Base-by-base conservation (phyloP, 2,888 invertebrate genomes). In the Pammene fasciana region DNA sequence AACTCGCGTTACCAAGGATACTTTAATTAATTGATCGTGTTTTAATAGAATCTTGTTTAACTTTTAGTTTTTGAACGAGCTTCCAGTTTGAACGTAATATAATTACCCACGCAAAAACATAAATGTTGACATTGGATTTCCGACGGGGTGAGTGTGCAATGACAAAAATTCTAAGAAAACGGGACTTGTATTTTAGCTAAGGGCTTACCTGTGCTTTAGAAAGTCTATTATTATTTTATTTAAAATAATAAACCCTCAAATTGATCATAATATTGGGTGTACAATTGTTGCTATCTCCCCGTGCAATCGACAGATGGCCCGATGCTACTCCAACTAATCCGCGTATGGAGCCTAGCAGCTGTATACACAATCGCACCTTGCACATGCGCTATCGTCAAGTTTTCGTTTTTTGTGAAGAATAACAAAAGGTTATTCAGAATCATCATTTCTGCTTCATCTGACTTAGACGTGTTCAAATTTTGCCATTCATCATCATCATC, bases 291-390 rank as follows among this genome's bases (percentile, higher is more conserved):
- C 26, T 52, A 65, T 65, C 68, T 56, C 54, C 60, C 18, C 61
- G n/a, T 38, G 11, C 50, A 16, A 64, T 57, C 52, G 45, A 52
- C 64, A 52, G 68, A 59, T 62, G 62, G 61, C 10, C 57, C 57
- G 57, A 52, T 26, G 64, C 34, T 9, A 26, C 48, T 13, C 38
- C 41, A 41, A 38, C 61, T 66, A 45, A 70, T 56, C 38, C 43
- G 50, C 61, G 66, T 45, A 52, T 43, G 43, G 10, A 45, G 5
- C 16, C 10, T 2, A 9, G 61, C 70, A 70, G 70, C 70, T 70
- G 70, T 56, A 36, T 45, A 65, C n/a, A 70, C 70, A 62, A 43
- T 36, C 34, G 56, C 70, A 67, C 61, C 61, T 70, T 66, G 70
- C 70, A 38, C 38, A 54, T 34, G 38, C 34, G 9, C 38, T 16